Percentiles rank a stretch among this genome's conserved stretches.
phyloP scores from a whole-genome alignment of 2,888 invertebrate genomes.

The Macrosoma leucophasiata region DNA sequence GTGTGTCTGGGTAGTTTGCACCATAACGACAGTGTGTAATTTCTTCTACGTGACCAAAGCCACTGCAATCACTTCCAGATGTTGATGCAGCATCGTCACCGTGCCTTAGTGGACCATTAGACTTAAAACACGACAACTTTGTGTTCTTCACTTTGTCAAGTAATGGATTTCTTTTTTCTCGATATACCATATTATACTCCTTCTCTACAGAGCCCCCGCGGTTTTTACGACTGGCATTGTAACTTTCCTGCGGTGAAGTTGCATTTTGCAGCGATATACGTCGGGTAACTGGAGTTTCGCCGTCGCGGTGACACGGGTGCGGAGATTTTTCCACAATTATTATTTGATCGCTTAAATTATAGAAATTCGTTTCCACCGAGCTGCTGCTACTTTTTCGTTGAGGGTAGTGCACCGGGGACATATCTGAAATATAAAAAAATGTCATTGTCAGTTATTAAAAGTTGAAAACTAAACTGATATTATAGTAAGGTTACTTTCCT shows the following conservation, averaged over 20 bases:
- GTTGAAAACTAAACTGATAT: too few species aligned
- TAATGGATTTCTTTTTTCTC: conserved; percentile 81
- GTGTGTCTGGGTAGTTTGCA: conserved; percentile 49
- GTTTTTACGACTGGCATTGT: conserved; percentile 65
- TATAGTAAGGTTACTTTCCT: too few species aligned
- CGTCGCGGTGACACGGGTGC: conserved; percentile 56
- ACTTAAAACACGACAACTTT: conserved; percentile 80
- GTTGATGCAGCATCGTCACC: conserved; percentile 68
- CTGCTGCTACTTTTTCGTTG: conserved; percentile 78
- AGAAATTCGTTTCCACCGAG: conserved; percentile 79
- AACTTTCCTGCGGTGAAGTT: conserved; percentile 64
- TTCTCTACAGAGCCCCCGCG: conserved; percentile 72
- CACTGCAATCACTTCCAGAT: conserved; percentile 71
- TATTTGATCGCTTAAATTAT: conserved; percentile 79
- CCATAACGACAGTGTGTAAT: conserved; percentile 51
- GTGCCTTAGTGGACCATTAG: conserved; percentile 69
- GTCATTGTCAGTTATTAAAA: too few species aligned
- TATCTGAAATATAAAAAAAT: conserved; percentile 64
- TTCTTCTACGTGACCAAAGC: conserved; percentile 67
- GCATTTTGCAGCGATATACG: conserved; percentile 66
- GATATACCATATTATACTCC: conserved; percentile 73
- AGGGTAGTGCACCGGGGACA: conserved; percentile 78
- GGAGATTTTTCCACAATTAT: conserved; percentile 77
- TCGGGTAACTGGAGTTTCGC: conserved; percentile 54
- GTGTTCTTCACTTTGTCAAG: conserved; percentile 83